These are phyloP conservation scores for Heliconius eleuchia DNA, from an alignment of 1,140 invertebrate genomes.

Conservation along the genomic window DNA sequence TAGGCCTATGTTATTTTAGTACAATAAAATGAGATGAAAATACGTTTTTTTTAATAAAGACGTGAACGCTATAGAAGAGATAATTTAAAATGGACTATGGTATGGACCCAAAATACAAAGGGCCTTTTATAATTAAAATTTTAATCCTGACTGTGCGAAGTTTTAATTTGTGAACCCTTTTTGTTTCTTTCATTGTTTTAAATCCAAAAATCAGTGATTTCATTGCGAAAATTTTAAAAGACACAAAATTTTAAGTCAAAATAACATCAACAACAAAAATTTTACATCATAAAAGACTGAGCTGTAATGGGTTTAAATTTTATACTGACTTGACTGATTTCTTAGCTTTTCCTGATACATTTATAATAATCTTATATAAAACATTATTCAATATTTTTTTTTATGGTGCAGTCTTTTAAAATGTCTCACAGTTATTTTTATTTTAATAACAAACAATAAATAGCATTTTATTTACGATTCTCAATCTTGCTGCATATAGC, in stretches of 20 bases:
- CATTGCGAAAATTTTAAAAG: constrained; percentile 28
- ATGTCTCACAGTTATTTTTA: no score
- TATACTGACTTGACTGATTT: neutral
- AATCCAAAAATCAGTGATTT: constrained; percentile 27
- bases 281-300: neutral
- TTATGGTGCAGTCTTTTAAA: no score
- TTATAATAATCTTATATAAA: no score
- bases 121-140: constrained; percentile 41
- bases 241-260: constrained; percentile 8
- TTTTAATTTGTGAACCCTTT: constrained; percentile 43
- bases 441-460: no score
- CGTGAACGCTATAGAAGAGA: constrained; percentile 1
- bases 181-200: constrained; percentile 21
- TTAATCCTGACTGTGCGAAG: constrained; percentile 42
- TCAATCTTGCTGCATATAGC: no score
- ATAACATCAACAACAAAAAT: neutral
- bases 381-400: no score
- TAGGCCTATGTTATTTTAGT: neutral
- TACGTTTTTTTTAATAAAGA: constrained; percentile 8
- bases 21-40: neutral
- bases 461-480: no score
- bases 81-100: constrained; percentile 29
- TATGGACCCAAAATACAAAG: constrained; percentile 32
- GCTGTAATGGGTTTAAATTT: neutral
- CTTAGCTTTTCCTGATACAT: neutral